Base-by-base conservation (phyloP, 2,888 invertebrate genomes). In the Deroplatys truncata region DNA sequence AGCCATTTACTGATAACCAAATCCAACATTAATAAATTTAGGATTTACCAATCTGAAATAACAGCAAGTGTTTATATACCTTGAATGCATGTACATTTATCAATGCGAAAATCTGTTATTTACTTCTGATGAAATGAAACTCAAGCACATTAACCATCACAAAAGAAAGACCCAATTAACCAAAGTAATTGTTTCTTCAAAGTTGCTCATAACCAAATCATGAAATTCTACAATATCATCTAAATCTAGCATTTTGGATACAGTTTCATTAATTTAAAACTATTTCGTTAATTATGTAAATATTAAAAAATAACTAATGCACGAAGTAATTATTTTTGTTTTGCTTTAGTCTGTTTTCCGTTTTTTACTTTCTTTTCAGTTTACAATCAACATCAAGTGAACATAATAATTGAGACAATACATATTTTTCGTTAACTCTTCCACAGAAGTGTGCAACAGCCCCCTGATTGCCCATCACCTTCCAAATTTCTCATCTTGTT, bases 401-500 rank as follows among this genome's bases (percentile, higher is more conserved):
- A 87, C 83, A 87, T 72, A 72, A 56, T 56, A 87, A 87, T 31
- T 35, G 83, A 83, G 87, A 83, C 35, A 85, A 82, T 82, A 87
- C 35, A 83, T 28, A n/a, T 87, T 83, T 49, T 13, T 43, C 28
- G 28, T 10, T 56, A 35, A 87, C 35, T 56, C 43, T 72, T 83
- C 87, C 87, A 56, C 29, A 87, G n/a, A 87, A 83, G 87, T 87
- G 56, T 87, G 90, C 90, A 90, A 90, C 90, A 90, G 90, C 90
- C 90, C 89, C 89, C 90, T 89, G 87, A 89, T 88, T 90, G 90
- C 90, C 90, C 86, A 85, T 88, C 84, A 85, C 85, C 72, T 84
- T 90, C 82, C 49, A 84, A n/a, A 82, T 87, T 86, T 56, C 43
- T 88, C 1, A 85, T 89, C 13, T 72, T 87, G n/a, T 86, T 88